These are phyloP conservation scores for Pseudochirops cupreus DNA, from an alignment of 2,797 vertebrate species.

Conservation along the genomic window DNA sequence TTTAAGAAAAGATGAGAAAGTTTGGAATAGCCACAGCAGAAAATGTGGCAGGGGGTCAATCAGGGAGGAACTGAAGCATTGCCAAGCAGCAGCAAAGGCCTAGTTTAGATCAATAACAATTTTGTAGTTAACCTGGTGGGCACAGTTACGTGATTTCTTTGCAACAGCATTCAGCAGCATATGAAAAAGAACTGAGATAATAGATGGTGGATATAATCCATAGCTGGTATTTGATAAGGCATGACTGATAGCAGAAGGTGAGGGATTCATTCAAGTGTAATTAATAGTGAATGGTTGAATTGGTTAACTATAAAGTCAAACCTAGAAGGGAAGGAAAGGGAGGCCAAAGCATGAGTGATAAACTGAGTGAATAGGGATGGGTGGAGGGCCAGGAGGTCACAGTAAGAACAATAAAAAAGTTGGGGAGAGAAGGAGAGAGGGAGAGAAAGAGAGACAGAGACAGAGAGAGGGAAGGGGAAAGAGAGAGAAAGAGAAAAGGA, in stretches of 20 bases:
- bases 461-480: no score
- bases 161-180: background rate
- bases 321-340: background rate
- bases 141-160: background rate
- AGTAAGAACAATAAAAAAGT: background rate
- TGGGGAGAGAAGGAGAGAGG: background rate
- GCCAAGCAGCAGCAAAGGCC: background rate
- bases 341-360: background rate
- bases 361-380: background rate
- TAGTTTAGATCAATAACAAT: background rate
- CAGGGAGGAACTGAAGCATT: background rate
- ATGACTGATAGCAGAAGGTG: background rate
- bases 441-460: background rate
- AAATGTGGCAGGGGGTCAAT: background rate
- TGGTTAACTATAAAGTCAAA: background rate
- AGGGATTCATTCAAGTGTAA: background rate
- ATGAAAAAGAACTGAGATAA: background rate
- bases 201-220: background rate
- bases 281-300: background rate
- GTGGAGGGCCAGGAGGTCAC: background rate
- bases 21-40: background rate
- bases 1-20: background rate
- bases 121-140: background rate
- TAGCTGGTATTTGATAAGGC: background rate
- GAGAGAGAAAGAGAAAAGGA: no score